Conservation (phyloP, 2,797 vertebrate genomes). For the Kryptolebias ocellatus region DNA sequence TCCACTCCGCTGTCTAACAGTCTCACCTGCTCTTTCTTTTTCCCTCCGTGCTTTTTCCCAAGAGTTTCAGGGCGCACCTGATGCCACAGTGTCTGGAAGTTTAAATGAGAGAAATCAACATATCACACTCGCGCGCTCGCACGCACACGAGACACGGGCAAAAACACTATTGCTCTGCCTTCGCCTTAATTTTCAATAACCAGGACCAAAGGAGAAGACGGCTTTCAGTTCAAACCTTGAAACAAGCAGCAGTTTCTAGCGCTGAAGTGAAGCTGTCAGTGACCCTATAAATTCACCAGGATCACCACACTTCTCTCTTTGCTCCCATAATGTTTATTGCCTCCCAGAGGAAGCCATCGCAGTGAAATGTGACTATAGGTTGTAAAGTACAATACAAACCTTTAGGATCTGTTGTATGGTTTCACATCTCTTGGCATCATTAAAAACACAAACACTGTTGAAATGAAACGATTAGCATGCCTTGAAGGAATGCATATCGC, state of each 20-base stretch:
- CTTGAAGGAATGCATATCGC: too few relatives aligned
- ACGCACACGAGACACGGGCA: too few relatives aligned
- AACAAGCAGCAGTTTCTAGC: too few relatives aligned
- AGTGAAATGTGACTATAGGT: neutral
- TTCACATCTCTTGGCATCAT: neutral
- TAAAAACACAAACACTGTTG: neutral
- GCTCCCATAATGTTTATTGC: neutral
- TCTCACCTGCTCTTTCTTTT: constrained; percentile 17
- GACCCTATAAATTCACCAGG: neutral
- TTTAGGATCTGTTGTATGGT: neutral
- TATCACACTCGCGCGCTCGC: too few relatives aligned
- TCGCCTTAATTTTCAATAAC: too few relatives aligned
- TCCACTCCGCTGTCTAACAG: constrained; percentile 18
- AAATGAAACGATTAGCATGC: too few relatives aligned
- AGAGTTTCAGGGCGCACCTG: constrained; percentile 23
- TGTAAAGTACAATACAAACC: neutral
- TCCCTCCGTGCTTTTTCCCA: constrained; percentile 1
- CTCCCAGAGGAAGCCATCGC: neutral
- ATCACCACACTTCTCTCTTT: neutral
- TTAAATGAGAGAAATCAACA: neutral
- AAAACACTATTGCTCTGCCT: too few relatives aligned
- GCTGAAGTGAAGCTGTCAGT: too few relatives aligned
- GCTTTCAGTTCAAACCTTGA: neutral
- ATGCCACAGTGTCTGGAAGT: constrained; percentile 9
- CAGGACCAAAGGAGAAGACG: too few relatives aligned